Evolutionary conservation across 2,888 invertebrate species (phyloP).

Genomic region (Volucella inflata): DNA sequence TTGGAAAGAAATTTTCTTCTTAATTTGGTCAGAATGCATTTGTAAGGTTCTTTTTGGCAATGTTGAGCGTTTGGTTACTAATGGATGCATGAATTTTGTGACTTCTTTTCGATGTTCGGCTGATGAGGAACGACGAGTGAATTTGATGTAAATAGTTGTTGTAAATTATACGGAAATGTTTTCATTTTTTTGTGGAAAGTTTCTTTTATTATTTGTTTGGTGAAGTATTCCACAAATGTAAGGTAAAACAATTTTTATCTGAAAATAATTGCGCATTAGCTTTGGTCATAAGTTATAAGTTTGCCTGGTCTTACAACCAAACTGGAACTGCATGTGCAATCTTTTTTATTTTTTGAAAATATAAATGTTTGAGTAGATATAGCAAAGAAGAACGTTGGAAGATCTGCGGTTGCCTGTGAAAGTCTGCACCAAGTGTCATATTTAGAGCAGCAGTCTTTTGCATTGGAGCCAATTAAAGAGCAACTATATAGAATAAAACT

Average conservation of each 20-base stretch:
- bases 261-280: no score
- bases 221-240: slow-evolving; percentile 5
- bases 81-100: slow-evolving; percentile 62
- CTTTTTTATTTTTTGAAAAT: background rate
- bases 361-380: no score
- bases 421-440: no score
- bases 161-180: slow-evolving; percentile 53
- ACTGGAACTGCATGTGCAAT: background rate
- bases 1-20: slow-evolving; percentile 38
- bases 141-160: slow-evolving; percentile 62
- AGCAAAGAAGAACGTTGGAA: no score
- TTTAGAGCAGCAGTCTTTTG: no score
- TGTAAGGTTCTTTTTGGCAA: slow-evolving; percentile 43
- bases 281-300: no score
- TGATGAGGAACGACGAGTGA: slow-evolving; percentile 61
- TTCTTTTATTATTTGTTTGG: background rate
- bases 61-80: slow-evolving; percentile 49
- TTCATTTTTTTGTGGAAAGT: background rate
- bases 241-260: no score
- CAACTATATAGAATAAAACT: no score
- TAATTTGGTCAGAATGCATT: slow-evolving; percentile 68
- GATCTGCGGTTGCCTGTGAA: no score
- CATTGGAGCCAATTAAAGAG: no score
- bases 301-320: background rate
- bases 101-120: background rate